Evolutionary conservation across 1,140 invertebrate genomes (phyloP).

Genomic region (Cylas formicarius): DNA sequence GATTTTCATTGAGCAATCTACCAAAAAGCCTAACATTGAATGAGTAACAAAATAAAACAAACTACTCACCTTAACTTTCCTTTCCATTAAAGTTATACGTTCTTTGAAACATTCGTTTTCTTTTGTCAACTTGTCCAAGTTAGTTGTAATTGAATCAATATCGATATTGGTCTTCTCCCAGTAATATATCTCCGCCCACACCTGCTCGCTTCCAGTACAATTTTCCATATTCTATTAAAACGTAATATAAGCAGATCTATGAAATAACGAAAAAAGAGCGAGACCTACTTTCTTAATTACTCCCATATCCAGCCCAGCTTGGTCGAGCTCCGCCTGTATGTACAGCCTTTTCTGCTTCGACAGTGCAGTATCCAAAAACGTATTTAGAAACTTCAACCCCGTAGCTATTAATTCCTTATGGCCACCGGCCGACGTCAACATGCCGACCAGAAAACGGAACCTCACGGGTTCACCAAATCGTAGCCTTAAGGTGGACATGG

Average conservation of each 20-base stretch:
- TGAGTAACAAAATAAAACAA: background rate
- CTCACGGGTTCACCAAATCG: conserved; percentile 86
- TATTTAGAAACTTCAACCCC: conserved; percentile 79
- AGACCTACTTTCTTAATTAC: conserved; percentile 59
- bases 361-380: conserved; percentile 67
- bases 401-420: conserved; percentile 67
- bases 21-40: background rate
- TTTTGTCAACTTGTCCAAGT: conserved; percentile 49
- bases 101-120: conserved; percentile 52
- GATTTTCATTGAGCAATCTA: no score
- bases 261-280: background rate
- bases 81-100: conserved; percentile 60
- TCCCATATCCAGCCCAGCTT: conserved; percentile 70
- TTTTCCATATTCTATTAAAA: conserved; percentile 43
- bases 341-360: conserved; percentile 72
- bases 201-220: conserved; percentile 42
- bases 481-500: conserved; percentile 78
- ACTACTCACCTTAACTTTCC: conserved; percentile 56
- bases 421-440: conserved; percentile 67
- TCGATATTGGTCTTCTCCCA: conserved; percentile 68
- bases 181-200: conserved; percentile 58
- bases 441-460: conserved; percentile 83
- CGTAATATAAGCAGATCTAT: conserved; percentile 16
- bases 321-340: conserved; percentile 81
- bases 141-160: conserved; percentile 53